These are phyloP conservation scores for Cyclophora punctaria DNA, from an alignment of 2,888 invertebrate species.

Conservation along the genomic window DNA sequence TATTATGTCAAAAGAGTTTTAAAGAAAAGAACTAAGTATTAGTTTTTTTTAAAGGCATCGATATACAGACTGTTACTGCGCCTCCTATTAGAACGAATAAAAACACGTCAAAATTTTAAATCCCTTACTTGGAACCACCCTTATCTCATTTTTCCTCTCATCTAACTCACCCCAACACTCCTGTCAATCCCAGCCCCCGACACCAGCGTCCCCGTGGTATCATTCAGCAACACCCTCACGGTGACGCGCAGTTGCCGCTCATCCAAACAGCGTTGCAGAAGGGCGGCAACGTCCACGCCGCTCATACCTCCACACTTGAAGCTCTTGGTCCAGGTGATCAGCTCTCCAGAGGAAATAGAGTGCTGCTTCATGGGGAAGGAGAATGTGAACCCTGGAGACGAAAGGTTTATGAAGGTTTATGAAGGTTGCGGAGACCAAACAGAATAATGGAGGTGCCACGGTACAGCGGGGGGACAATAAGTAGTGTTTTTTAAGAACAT, in stretches of 20 bases:
- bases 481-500: too few relatives aligned
- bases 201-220: conserved; percentile 83
- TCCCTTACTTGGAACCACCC: too few relatives aligned
- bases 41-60: too few relatives aligned
- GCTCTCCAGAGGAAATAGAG: conserved; percentile 80
- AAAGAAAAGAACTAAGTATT: too few relatives aligned
- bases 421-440: too few relatives aligned
- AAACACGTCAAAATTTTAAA: too few relatives aligned
- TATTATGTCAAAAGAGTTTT: too few relatives aligned
- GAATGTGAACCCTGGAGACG: conserved; percentile 84
- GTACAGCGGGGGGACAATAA: too few relatives aligned
- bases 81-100: too few relatives aligned
- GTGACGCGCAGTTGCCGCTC: conserved; percentile 75
- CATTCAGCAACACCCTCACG: conserved; percentile 84
- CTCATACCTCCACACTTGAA: conserved; percentile 84
- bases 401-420: neutral
- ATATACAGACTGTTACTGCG: too few relatives aligned
- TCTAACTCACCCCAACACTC: conserved; percentile 62
- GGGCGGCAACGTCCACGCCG: conserved; percentile 79
- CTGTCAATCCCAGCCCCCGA: conserved; percentile 80
- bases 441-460: too few relatives aligned
- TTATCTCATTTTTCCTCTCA: too few relatives aligned
- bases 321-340: conserved; percentile 90
- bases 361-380: conserved; percentile 88
- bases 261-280: conserved; percentile 79